Evolutionary conservation across 2,888 invertebrate genomes (phyloP), one percentile per base, ranked within the genome.

Genomic region (Elaeidobius kamerunicus): DNA sequence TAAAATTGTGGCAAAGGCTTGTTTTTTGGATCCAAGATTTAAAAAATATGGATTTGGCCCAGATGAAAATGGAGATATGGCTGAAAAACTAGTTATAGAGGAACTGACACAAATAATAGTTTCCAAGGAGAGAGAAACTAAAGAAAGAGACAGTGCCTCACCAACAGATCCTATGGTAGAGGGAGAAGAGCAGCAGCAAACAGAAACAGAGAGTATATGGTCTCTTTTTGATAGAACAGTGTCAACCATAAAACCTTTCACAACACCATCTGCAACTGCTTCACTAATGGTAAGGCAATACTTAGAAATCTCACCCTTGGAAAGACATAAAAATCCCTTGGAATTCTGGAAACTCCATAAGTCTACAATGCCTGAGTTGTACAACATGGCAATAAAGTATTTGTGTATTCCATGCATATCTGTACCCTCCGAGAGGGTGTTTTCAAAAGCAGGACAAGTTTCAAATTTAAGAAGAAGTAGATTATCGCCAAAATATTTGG

Each of bases 391-490:
- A 23, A 23, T 23, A 23, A 23, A 23, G 9, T 23, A 23, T 23
- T 9, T 6, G 4, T 23, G 23, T 23, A 9, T 23, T 23, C 23
- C 23, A 6, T 4, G 5, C 9, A 23, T 9, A 23, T 23, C 23
- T 6, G 23, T 23, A 23, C 63, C 63, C 4, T 60, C 60, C 12
- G 63, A 62, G 35, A 52, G 59, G 42, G 61, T 64, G 16, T 63
- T 64, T 53, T 63, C 60, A 1, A 61, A 64, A 59, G 36, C 60
- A 9, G 63, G 59, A 6, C 60, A 60, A 30, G 18, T 63, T 6
- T 62, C 58, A 6, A 63, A 63, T 42, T 5, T 42, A 6, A 50
- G 60, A 34, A 41, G 61, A 52, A 63, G 61, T 44, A 14, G 60
- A 15, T 34, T 61, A 9, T 39, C 52, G 1, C 44, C 57, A 34